A percentile compares a stretch with the other conserved stretches of the same genome.
Evolutionary conservation across 2,113 vertebrate species (phyloP).

Genomic region (Nothocercus nigrocapillus): DNA sequence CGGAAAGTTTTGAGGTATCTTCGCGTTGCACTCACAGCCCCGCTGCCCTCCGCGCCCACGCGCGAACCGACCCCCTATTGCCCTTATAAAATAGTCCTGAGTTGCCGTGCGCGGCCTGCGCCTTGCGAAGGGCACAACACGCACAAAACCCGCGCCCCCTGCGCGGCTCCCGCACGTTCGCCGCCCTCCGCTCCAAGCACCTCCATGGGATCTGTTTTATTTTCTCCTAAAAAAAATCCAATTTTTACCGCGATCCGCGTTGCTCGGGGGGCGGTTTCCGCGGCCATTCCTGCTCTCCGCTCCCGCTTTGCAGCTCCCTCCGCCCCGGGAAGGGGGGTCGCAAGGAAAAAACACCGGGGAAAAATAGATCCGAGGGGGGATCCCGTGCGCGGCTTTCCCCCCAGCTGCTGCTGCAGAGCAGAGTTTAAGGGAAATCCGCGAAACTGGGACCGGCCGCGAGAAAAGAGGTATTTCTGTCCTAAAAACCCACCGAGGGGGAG

Average conservation of each 20-base stretch:
- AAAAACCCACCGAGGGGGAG: background rate
- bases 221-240: too few relatives aligned
- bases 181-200: background rate
- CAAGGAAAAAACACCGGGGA: too few relatives aligned
- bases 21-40: background rate
- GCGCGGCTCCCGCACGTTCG: too few relatives aligned
- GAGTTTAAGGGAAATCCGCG: background rate
- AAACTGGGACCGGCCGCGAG: background rate
- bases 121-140: too few relatives aligned
- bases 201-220: too few relatives aligned
- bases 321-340: too few relatives aligned
- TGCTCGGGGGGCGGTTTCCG: too few relatives aligned
- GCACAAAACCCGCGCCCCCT: too few relatives aligned
- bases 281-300: too few relatives aligned
- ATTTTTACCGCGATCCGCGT: background rate
- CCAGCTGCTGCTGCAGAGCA: too few relatives aligned
- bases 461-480: background rate
- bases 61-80: too few relatives aligned
- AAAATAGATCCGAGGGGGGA: background rate
- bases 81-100: constrained; percentile 33
- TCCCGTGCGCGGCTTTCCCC: background rate
- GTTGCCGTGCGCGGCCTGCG: background rate
- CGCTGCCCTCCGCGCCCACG: background rate
- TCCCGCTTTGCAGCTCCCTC: too few relatives aligned
- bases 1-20: constrained; percentile 40